These are phyloP conservation scores for Paramormyrops hopkinsi DNA, from an alignment of 2,797 vertebrate genomes.

Conservation along the genomic window DNA sequence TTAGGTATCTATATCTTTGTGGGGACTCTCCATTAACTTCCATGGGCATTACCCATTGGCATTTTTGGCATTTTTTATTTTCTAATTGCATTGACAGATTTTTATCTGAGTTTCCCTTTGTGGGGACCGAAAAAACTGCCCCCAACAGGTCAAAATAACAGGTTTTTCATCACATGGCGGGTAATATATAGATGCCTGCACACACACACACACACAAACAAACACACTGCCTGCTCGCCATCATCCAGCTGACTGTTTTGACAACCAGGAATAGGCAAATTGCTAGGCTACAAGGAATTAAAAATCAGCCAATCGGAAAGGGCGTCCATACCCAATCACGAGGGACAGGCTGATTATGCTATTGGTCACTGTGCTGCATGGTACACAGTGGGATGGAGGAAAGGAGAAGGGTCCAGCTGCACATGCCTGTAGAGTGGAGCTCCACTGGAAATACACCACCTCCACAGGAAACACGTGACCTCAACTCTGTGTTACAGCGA, in stretches of 20 bases:
- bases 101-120: not conserved
- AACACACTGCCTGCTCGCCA: not conserved
- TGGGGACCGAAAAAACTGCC: not conserved
- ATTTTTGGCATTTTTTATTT: not conserved
- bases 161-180: not conserved
- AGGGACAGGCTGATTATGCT: not conserved
- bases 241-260: not conserved
- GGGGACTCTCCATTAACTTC: not conserved
- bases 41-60: not conserved
- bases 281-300: not conserved
- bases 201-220: not conserved
- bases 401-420: no score
- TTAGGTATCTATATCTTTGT: not conserved
- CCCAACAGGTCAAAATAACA: not conserved
- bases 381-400: not conserved
- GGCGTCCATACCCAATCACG: not conserved
- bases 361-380: constrained; percentile 13
- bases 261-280: not conserved
- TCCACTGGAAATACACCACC: no score
- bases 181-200: not conserved
- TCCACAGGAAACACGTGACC: no score
- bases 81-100: not conserved
- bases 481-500: no score
- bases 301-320: not conserved
- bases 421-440: no score